A percentile compares a stretch with the other conserved stretches of the same genome.
These are phyloP conservation scores for Eustalomyia histrio DNA, from an alignment of 2,888 invertebrate species.

Conservation along the genomic window DNA sequence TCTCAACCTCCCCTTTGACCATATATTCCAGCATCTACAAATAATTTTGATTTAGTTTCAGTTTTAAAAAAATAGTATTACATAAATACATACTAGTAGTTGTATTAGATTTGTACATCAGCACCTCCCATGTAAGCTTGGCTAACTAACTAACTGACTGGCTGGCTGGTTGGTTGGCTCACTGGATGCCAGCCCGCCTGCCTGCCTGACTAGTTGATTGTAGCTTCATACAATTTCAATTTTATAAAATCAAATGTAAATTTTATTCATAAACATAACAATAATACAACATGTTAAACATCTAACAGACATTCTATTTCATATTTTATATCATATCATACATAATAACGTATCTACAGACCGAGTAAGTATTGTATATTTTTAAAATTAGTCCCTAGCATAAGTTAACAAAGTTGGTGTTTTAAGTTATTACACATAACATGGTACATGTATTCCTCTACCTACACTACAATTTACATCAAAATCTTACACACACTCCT, in stretches of 20 bases:
- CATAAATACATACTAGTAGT: not conserved
- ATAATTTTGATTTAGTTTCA: not conserved
- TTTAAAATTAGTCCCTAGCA: slow-evolving; percentile 2
- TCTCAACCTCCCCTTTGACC: not conserved
- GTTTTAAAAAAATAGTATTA: not conserved
- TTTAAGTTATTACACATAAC: not conserved
- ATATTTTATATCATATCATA: not conserved
- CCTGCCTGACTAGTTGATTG: slow-evolving; percentile 4
- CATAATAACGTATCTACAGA: not conserved
- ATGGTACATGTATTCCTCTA: not conserved
- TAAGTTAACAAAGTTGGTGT: not conserved
- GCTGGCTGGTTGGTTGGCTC: not conserved
- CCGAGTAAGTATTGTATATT: not conserved
- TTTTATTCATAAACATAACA: slow-evolving; percentile 53
- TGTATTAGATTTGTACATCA: not conserved
- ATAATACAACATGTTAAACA: slow-evolving; percentile 32
- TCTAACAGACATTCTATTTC: not conserved
- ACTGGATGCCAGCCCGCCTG: too few relatives aligned
- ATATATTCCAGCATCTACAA: not conserved
- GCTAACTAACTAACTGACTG: not conserved
- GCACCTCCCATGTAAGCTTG: not conserved
- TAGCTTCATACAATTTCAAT: not conserved
- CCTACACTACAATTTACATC: not conserved
- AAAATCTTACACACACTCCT: not conserved
- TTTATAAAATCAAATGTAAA: slow-evolving; percentile 44